Base-by-base conservation (phyloP, 2,113 vertebrate genomes). In the Pseudorasbora parva region DNA sequence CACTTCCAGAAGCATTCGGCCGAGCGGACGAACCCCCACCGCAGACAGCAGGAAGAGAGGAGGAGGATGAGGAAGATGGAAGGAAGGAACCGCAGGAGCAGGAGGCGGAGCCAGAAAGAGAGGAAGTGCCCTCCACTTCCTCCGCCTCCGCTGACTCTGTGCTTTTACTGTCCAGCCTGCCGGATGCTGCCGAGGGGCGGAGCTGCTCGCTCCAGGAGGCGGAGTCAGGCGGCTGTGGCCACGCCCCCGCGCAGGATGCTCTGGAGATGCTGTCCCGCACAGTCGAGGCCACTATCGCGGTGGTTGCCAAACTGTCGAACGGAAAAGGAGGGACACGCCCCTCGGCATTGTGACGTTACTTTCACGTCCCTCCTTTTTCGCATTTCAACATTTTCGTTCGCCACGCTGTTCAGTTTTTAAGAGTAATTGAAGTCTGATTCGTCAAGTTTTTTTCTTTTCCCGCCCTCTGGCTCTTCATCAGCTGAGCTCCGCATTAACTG, bases 191-290 rank as follows among this genome's bases (percentile, higher is more conserved):
- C 88, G 2, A 96, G 80, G 92, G 95, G 92, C 95, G 95, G 92
- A 89, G 92, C 92, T 88, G 95, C 94, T 87, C 92, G 51, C 88
- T 93, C 86, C 95, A 95, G 90, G 96, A 96, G 90, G 93, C 94
- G 1, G 96, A 96, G 86, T 91, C 95, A 1, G 91, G 94, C 77
- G 89, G 94, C 23, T 93, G 94, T 86, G 92, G 94, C 93, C 97
- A 96, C 94, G 91, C 95, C 94, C 94, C 87, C 73, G 76, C 91
- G 0, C 95, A 96, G 23, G 98, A 99, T 94, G 94, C 96, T 93
- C 95, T 99, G 94, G 98, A 99, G 92, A 96, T 95, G 94, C 95
- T 99, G 88, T 96, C 97, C 91, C 95, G 97, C 95, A 99, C 98
- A 90, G 95, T 98, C 91, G 98, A 99, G 91, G 96, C 98, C 77